These are phyloP conservation scores for Porphyrio hochstetteri DNA, from an alignment of 2,113 vertebrate species.

Conservation along the genomic window DNA sequence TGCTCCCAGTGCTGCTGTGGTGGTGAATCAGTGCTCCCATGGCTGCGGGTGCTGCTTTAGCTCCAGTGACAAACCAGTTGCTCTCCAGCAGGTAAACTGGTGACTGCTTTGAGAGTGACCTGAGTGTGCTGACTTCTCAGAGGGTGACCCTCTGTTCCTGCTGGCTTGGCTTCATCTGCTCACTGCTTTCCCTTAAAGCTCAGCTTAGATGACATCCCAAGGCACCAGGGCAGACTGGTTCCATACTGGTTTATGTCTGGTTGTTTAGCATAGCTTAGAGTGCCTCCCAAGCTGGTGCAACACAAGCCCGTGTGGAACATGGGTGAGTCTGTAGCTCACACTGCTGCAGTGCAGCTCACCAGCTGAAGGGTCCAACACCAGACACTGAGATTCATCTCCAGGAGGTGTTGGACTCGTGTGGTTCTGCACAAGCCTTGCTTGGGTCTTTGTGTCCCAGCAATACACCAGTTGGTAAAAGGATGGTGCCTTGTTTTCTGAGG, in stretches of 20 bases:
- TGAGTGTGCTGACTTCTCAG: neutral
- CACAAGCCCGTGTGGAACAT: neutral
- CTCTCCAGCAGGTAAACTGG: neutral
- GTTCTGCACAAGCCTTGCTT: neutral
- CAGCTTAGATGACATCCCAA: neutral
- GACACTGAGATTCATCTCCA: neutral
- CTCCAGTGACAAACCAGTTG: neutral
- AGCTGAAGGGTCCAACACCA: no score
- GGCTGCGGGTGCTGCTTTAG: rapidly evolving
- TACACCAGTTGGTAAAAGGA: neutral
- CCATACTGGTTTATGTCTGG: neutral
- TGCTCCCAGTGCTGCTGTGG: neutral
- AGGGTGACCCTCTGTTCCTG: rapidly evolving
- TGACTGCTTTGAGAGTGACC: neutral
- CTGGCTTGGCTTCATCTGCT: neutral
- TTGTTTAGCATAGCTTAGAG: neutral
- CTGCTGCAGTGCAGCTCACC: no score
- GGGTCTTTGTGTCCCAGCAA: neutral
- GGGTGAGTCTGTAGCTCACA: neutral
- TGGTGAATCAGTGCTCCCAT: rapidly evolving
- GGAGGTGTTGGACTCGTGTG: neutral
- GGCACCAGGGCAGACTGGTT: neutral
- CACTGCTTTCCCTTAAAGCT: neutral
- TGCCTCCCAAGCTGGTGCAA: neutral
- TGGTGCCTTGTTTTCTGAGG: neutral